These are phyloP conservation scores for Pandemis cinnamomeana DNA, from an alignment of 2,888 invertebrate species.

Conservation along the genomic window DNA sequence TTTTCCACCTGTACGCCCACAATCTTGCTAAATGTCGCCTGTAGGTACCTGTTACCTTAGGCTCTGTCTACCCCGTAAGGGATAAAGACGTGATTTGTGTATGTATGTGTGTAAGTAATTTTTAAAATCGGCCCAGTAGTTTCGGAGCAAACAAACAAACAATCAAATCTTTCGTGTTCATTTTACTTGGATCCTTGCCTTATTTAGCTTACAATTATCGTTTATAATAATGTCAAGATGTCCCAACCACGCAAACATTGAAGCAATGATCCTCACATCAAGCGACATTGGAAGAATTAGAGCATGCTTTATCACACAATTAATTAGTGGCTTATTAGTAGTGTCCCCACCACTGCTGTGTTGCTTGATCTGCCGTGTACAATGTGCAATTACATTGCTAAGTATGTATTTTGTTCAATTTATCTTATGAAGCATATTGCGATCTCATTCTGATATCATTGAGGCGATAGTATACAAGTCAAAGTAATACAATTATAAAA, in stretches of 20 bases:
- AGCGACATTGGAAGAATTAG: constrained; percentile 30
- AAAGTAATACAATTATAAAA: too few species aligned
- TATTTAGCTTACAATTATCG: background rate
- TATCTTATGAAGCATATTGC: background rate
- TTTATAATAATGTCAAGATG: background rate
- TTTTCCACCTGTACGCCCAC: too few species aligned
- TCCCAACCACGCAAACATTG: constrained; percentile 6
- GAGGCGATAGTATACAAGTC: too few species aligned
- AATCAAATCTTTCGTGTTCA: too few species aligned
- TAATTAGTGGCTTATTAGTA: constrained; percentile 21
- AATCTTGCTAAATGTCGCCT: too few species aligned
- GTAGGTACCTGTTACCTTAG: too few species aligned
- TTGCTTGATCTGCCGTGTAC: background rate
- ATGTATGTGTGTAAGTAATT: too few species aligned
- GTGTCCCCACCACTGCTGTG: background rate
- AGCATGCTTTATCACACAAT: constrained; percentile 36
- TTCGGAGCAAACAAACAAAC: too few species aligned
- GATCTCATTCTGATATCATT: background rate
- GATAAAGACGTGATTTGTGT: too few species aligned
- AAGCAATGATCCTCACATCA: constrained; percentile 9
- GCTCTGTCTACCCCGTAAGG: too few species aligned
- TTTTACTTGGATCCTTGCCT: too few species aligned
- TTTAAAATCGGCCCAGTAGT: too few species aligned
- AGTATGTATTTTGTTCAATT: background rate
- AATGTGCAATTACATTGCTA: background rate